Evolutionary conservation across 2,888 invertebrate genomes (phyloP).

Genomic region (Agonopterix subpropinquella): DNA sequence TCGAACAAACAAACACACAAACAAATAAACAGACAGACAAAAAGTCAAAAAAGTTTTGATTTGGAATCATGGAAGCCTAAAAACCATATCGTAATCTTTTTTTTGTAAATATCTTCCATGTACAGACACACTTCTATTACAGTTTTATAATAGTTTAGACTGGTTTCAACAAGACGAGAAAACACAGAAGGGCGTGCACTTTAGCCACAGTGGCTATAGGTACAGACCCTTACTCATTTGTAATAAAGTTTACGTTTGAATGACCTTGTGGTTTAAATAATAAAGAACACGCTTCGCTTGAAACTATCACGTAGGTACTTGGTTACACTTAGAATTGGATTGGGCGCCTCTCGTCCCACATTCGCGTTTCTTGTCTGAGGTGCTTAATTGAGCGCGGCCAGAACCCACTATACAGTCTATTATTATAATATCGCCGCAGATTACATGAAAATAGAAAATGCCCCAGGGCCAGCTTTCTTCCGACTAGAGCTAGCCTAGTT

Average conservation of each 20-base stretch:
- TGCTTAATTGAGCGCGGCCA: constrained; percentile 55
- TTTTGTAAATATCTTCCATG: too few species aligned
- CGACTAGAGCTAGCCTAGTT: constrained; percentile 39
- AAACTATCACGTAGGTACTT: constrained; percentile 2
- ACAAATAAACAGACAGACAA: too few species aligned
- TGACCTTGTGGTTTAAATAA: too few species aligned
- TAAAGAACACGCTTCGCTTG: too few species aligned
- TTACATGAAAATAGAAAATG: constrained; percentile 68
- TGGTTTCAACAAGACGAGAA: background rate
- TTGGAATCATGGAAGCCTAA: too few species aligned
- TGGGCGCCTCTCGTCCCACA: constrained; percentile 37
- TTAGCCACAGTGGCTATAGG: background rate
- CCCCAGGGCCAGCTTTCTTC: constrained; percentile 65
- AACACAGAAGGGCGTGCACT: constrained; percentile 9
- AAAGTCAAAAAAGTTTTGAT: too few species aligned
- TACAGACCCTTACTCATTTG: too few species aligned
- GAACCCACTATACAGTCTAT: constrained; percentile 44
- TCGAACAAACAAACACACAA: too few species aligned
- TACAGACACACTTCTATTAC: too few species aligned
- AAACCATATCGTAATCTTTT: too few species aligned
- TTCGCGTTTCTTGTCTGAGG: constrained; percentile 34
- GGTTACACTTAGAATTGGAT: constrained; percentile 32
- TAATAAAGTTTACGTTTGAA: too few species aligned
- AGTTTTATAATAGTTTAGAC: too few species aligned
- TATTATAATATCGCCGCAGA: constrained; percentile 61